phyloP scores from a whole-genome alignment of 2,113 vertebrate species.

The Laterallus jamaicensis region DNA sequence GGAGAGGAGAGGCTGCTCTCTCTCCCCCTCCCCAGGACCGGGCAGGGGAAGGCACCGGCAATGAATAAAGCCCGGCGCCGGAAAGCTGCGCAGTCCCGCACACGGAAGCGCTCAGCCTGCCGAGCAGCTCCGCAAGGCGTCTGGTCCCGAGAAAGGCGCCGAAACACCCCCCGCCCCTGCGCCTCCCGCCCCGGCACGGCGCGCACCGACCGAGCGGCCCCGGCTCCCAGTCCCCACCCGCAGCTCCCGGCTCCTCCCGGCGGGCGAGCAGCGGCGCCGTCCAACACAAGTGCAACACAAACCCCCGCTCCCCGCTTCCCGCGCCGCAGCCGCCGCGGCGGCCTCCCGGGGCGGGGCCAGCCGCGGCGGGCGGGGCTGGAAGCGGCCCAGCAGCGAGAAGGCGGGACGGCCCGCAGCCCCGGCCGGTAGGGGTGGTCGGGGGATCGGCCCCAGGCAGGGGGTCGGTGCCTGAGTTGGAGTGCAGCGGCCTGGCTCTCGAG shows the following conservation, averaged over 20 bases:
- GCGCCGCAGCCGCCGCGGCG: fast-evolving
- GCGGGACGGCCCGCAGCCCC: no score
- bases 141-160: neutral
- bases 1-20: neutral
- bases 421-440: no score
- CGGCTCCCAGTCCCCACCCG: neutral
- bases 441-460: no score
- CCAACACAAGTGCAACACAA: fast-evolving
- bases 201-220: no score
- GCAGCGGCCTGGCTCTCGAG: fast-evolving
- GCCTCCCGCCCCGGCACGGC: neutral
- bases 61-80: neutral
- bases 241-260: neutral
- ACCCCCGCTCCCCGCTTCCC: fast-evolving
- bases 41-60: neutral
- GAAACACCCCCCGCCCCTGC: neutral
- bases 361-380: neutral
- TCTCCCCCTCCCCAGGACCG: fast-evolving
- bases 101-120: neutral
- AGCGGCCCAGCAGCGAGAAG: no score
- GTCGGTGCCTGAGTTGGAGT: fast-evolving
- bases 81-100: neutral
- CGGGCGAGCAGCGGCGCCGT: fast-evolving
- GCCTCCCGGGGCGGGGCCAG: neutral
- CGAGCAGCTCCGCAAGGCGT: neutral